Evolutionary conservation across 2,797 vertebrate species (phyloP).

Genomic region (Sebastiscus tertius): DNA sequence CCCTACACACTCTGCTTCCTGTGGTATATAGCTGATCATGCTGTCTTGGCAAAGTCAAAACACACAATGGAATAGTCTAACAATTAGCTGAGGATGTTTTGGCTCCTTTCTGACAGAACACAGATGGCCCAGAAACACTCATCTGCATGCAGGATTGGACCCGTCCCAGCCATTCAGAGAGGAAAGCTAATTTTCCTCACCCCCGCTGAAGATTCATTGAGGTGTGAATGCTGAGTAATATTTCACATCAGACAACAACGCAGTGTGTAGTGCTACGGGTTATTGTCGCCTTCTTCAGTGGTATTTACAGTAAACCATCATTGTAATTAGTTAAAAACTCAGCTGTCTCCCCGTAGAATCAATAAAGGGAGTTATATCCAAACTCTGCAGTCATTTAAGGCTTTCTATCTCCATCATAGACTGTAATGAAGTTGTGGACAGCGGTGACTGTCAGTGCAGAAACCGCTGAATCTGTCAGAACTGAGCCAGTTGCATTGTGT

Average conservation of each 20-base stretch:
- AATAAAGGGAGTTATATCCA: neutral
- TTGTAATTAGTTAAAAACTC: neutral
- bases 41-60: neutral
- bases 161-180: slow-evolving; percentile 28
- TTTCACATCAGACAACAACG: neutral
- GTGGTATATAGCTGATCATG: neutral
- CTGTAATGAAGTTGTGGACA: neutral
- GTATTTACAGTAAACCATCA: neutral
- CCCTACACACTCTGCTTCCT: neutral
- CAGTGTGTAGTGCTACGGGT: neutral
- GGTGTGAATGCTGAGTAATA: neutral
- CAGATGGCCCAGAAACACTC: slow-evolving; percentile 41
- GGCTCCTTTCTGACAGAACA: slow-evolving; percentile 15
- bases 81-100: slow-evolving; percentile 28
- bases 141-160: slow-evolving; percentile 41
- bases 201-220: neutral
- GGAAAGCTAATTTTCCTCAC: neutral
- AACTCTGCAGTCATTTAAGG: neutral
- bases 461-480: slow-evolving; percentile 6
- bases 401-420: neutral
- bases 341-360: neutral
- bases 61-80: neutral
- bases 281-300: neutral
- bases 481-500: slow-evolving; percentile 11
- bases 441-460: neutral